Percentiles rank a stretch among this genome's conserved stretches.
These are phyloP conservation scores for Poeciliopsis prolifica DNA, from an alignment of 2,113 vertebrate species.

Conservation along the genomic window DNA sequence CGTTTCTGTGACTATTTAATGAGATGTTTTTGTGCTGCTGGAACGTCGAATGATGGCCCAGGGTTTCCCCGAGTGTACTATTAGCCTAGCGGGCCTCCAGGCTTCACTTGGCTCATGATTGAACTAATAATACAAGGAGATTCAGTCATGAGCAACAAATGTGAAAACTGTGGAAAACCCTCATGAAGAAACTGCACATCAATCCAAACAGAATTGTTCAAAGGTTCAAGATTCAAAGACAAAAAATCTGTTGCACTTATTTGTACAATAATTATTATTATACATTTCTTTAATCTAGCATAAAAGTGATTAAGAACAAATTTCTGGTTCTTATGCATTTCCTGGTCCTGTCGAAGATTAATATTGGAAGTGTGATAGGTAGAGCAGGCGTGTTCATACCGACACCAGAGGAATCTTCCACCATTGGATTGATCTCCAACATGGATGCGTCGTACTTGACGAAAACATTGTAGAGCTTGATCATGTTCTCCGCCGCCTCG, in stretches of 20 bases:
- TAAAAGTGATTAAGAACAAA: no score
- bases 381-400: constrained; percentile 76
- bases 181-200: not conserved
- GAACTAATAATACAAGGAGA: not conserved
- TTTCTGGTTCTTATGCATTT: not conserved
- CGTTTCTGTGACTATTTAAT: not conserved
- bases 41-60: not conserved
- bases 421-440: constrained; percentile 99
- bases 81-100: no score
- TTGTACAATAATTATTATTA: not conserved
- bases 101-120: no score
- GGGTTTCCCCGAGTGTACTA: no score
- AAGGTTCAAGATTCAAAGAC: not conserved
- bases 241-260: not conserved
- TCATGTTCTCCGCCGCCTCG: constrained; percentile 94
- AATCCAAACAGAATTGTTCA: not conserved
- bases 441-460: constrained; percentile 97
- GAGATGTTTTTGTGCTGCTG: not conserved
- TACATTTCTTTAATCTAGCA: no score
- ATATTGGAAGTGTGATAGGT: not conserved
- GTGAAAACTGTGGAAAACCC: not conserved
- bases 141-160: not conserved
- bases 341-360: not conserved
- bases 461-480: constrained; percentile 94
- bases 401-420: constrained; percentile 94